Percentiles rank a stretch among this genome's conserved stretches.
Conservation (phyloP, 2,113 vertebrate genomes). For the Octodon degus region DNA sequence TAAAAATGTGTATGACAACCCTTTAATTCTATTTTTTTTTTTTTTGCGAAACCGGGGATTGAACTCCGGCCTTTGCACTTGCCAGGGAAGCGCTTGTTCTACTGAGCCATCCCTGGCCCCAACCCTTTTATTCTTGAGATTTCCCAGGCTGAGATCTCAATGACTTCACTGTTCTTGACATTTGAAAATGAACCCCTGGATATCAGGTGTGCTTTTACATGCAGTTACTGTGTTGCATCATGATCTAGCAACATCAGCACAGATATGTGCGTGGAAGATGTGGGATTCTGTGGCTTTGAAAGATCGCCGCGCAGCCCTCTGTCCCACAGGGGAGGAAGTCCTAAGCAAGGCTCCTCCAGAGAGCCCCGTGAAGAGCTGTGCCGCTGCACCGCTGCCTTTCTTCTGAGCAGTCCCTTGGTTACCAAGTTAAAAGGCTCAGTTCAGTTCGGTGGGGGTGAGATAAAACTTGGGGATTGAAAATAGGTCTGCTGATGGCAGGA, state of each 20-base stretch:
- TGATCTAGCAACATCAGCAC: too few relatives aligned
- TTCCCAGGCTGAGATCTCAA: not conserved
- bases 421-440: not conserved
- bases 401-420: not conserved
- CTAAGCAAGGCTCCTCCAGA: not conserved
- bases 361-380: too few relatives aligned
- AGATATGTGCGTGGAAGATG: not conserved
- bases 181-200: not conserved
- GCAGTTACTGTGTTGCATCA: not conserved
- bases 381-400: too few relatives aligned
- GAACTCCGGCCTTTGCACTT: too few relatives aligned
- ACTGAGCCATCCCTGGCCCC: too few relatives aligned
- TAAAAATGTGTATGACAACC: too few relatives aligned
- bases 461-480: not conserved
- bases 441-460: not conserved
- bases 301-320: too few relatives aligned
- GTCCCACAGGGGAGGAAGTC: not conserved
- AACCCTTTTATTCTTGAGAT: not conserved
- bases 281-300: not conserved
- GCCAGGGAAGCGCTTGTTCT: too few relatives aligned
- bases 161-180: not conserved
- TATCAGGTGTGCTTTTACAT: not conserved
- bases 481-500: not conserved
- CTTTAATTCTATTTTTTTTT: too few relatives aligned
- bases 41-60: too few relatives aligned